Evolutionary conservation across 2,888 invertebrate genomes (phyloP).

Genomic region (Ochropleura leucogaster): DNA sequence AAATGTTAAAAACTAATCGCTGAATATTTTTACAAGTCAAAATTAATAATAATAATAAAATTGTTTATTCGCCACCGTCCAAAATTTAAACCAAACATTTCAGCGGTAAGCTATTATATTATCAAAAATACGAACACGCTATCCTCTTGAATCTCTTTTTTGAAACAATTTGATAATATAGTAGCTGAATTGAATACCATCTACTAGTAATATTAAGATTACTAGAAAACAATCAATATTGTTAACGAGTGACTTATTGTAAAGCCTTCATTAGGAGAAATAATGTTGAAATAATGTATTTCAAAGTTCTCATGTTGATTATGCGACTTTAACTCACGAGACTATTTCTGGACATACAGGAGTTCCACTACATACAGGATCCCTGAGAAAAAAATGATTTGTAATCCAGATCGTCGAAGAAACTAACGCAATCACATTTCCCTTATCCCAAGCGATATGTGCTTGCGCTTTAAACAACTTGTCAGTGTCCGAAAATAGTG

Average conservation of each 20-base stretch:
- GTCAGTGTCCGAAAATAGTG: conserved; percentile 18
- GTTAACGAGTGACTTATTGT: conserved; percentile 75
- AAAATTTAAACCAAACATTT: conserved; percentile 45
- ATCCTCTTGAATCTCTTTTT: conserved; percentile 46
- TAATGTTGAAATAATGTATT: conserved; percentile 66
- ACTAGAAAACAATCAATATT: conserved; percentile 59
- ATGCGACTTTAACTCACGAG: conserved; percentile 27
- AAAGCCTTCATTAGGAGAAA: conserved; percentile 70
- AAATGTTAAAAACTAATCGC: conserved; percentile 45
- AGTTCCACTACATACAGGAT: neutral
- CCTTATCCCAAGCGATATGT: neutral
- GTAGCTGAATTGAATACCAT: conserved; percentile 24
- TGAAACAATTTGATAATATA: conserved; percentile 46
- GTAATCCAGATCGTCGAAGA: neutral
- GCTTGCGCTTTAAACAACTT: neutral
- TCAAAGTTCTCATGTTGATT: conserved; percentile 57
- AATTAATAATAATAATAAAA: conserved; percentile 36
- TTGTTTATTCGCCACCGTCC: conserved; percentile 61
- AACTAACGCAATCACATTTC: no score
- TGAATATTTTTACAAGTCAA: conserved; percentile 48
- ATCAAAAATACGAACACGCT: conserved; percentile 37
- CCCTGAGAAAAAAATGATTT: neutral
- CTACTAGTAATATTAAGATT: conserved; percentile 49
- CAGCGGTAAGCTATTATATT: conserved; percentile 49
- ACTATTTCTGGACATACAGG: conserved; percentile 8